Conservation (phyloP, 2,888 invertebrate species). For the Melanophora roralis region DNA sequence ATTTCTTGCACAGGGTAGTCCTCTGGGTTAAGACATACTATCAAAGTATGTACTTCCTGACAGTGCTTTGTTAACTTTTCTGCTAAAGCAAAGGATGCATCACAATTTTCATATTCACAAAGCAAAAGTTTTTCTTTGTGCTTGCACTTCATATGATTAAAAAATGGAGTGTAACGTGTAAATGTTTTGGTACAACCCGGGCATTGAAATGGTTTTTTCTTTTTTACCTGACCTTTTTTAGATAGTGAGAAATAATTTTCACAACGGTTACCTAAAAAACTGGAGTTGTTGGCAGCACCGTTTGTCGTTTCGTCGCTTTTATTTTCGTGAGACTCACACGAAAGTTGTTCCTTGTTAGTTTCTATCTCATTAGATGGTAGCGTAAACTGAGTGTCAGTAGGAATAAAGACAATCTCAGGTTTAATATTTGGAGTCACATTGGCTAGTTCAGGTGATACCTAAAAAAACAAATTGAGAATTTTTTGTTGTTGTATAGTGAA, state of each 20-base stretch:
- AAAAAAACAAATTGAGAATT: neutral
- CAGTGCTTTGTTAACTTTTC: constrained; percentile 58
- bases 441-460: constrained; percentile 64
- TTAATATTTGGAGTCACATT: constrained; percentile 62
- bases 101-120: constrained; percentile 60
- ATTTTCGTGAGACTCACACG: constrained; percentile 40
- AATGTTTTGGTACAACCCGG: constrained; percentile 69
- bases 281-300: constrained; percentile 56
- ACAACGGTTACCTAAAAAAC: constrained; percentile 15
- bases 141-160: constrained; percentile 67
- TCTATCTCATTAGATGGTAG: constrained; percentile 10
- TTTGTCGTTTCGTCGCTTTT: constrained; percentile 55
- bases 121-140: constrained; percentile 61
- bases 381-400: constrained; percentile 35
- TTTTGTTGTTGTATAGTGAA: neutral
- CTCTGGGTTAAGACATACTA: neutral
- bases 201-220: constrained; percentile 72
- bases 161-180: constrained; percentile 69
- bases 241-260: constrained; percentile 2
- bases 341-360: constrained; percentile 6
- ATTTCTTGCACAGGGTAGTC: constrained; percentile 35
- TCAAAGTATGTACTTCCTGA: constrained; percentile 28
- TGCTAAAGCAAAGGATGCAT: constrained; percentile 46
- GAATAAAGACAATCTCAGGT: constrained; percentile 57
- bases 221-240: constrained; percentile 64